Percentiles rank a stretch among this genome's conserved stretches.
These are phyloP conservation scores for Drosophila kokeensis DNA, from an alignment of 2,888 invertebrate genomes.

Conservation along the genomic window DNA sequence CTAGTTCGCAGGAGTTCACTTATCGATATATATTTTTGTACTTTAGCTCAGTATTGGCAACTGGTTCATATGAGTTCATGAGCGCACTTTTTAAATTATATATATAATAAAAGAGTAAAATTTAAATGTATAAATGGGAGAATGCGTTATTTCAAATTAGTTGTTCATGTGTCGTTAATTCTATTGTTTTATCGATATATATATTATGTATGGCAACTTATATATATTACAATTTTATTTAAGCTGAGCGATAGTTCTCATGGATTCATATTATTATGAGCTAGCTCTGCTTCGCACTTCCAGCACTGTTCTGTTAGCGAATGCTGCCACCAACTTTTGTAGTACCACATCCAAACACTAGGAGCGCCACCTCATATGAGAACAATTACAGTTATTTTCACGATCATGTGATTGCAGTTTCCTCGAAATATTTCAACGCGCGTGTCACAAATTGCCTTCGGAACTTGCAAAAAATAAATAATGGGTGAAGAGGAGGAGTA, in stretches of 20 bases:
- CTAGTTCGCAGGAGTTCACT: background rate
- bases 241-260: background rate
- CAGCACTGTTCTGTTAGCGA: constrained; percentile 6
- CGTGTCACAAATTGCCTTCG: background rate
- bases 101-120: background rate
- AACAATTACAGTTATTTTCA: constrained; percentile 49
- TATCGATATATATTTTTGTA: constrained; percentile 12
- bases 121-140: background rate
- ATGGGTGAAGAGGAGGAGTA: constrained; percentile 51
- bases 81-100: background rate
- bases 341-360: constrained; percentile 13
- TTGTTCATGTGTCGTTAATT: too few species aligned
- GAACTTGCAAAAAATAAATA: background rate
- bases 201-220: background rate
- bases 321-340: constrained; percentile 5
- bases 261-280: background rate
- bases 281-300: background rate
- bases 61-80: background rate
- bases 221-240: background rate
- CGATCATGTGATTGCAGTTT: constrained; percentile 16
- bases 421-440: constrained; percentile 12
- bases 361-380: constrained; percentile 6
- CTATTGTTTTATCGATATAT: background rate
- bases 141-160: too few species aligned
- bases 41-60: background rate